Evolutionary conservation across 2,888 invertebrate genomes (phyloP), one percentile per base, ranked within the genome.

Genomic region (Pterostichus madidus): DNA sequence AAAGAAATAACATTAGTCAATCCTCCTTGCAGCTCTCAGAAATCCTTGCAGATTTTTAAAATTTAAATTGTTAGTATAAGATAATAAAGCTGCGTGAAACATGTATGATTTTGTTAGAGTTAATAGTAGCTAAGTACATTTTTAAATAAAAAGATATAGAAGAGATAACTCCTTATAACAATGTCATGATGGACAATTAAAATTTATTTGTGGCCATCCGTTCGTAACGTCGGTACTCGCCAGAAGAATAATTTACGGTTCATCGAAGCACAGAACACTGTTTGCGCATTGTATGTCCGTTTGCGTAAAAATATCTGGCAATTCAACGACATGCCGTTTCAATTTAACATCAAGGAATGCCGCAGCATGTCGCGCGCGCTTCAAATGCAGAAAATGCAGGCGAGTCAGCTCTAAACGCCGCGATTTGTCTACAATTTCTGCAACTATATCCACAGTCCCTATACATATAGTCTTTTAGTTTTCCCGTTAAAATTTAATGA

Each of bases 241-340:
- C 52, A 52, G 75, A 46, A 46, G 71, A 75, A 75, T 75, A 75
- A 75, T 75, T 75, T 75, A 75, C 75, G 75, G 52, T 75, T 75
- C 52, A 75, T 52, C 32, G 52, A 52, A 44, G 46, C 24, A 71
- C 35, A 75, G 49, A 75, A 75, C 49, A 75, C 44, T 71, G 71
- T 71, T 52, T 52, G 75, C 39, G 78, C 71, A 80, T 73, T 80
- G 73, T 80, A 73, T 71, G 80, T 80, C 17, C 71, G 53, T 56
- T 53, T 73, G 53, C 59, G 80, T 80, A 80, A 80, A 80, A 80
- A 68, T 80, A 80, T 73, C 39, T 53, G 15, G 80, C 71, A 80
- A 80, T 80, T 80, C 53, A 68, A 39, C 35, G 73, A 80, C 80
- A 80, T 80, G 80, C 80, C 71, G 73, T 80, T 80, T 80, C 80